These are phyloP conservation scores for Oreotrochilus melanogaster DNA, from an alignment of 2,113 vertebrate species.

Conservation along the genomic window DNA sequence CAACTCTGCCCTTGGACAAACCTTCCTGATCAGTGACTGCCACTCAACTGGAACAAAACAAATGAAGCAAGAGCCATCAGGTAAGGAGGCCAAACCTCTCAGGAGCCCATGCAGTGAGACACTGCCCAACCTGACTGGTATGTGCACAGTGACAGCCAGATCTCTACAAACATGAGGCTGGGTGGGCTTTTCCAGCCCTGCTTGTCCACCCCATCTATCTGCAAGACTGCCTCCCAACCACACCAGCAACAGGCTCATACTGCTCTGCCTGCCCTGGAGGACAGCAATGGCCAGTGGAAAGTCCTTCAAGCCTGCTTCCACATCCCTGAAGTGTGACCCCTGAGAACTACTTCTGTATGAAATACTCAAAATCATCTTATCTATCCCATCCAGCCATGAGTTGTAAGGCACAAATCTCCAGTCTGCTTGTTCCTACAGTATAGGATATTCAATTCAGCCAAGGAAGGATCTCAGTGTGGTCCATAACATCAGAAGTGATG, in stretches of 20 bases:
- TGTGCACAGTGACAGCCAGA: neutral
- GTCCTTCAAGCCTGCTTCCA: neutral
- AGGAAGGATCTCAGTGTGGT: neutral
- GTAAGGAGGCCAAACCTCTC: neutral
- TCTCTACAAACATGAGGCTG: accelerated
- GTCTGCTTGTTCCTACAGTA: neutral
- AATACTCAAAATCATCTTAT: accelerated
- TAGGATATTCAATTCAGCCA: neutral
- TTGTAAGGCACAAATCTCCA: accelerated
- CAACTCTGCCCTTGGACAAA: neutral
- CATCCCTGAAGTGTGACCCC: accelerated
- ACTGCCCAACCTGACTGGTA: neutral
- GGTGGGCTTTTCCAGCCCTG: neutral
- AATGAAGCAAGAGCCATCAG: neutral
- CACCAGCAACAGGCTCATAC: accelerated
- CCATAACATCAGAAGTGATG: neutral
- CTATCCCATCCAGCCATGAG: neutral
- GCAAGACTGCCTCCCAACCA: neutral
- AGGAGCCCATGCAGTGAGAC: neutral
- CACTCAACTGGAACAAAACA: neutral
- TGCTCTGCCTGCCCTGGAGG: neutral
- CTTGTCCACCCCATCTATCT: neutral
- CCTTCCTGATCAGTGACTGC: accelerated
- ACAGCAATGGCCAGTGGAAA: neutral
- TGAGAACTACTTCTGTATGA: neutral